Evolutionary conservation across 2,113 vertebrate species (phyloP), one percentile per base, ranked within the genome.

Genomic region (Centrocercus urophasianus): DNA sequence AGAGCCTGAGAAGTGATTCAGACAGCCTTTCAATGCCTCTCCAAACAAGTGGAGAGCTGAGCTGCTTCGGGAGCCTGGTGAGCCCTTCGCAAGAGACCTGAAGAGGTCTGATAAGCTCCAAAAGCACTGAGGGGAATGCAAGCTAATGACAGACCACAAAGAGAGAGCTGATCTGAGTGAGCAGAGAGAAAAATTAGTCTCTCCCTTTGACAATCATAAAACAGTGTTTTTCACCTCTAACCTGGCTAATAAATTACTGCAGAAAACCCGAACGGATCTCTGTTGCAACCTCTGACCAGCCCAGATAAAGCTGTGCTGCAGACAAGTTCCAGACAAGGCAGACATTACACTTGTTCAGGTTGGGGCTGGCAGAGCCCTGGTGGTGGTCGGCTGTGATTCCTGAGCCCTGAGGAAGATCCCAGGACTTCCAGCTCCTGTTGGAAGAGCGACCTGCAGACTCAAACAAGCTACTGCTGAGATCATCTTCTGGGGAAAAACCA

Each of bases 1-100:
- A 73, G 36, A 36, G 38, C 11, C 7, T n/a, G 10, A 38, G n/a
- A 61, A 52, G 43, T 3, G 17, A 10, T 15, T 15, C 43, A 0
- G 0, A 38, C 52, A 20, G 14, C 40, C 19, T 92, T 86, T 38
- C 34, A 28, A 24, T 18, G 65, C 4, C 6, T 45, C 38, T 73
- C 28, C 28, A 57, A 54, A 75, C 11, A 52, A 65, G 32, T 6
- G 3, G 6, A 65, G 38, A 83, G n/a, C 0, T 38, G 27, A 61
- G 43, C 2, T 1, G 18, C 22, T 32, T 40, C 43, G 43, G 82
- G 50, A 30, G 38, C 24, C 42, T 48, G 64, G 25, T 14, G 30
- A 50, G 8, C 38, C 21, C 57, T 72, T 75, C 52, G 28, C 8
- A 38, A 85, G 34, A 52, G 21, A 38, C 28, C 40, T 67, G 5